Base-by-base conservation (phyloP, 1,140 invertebrate species). In the Drosophila nebulosa region DNA sequence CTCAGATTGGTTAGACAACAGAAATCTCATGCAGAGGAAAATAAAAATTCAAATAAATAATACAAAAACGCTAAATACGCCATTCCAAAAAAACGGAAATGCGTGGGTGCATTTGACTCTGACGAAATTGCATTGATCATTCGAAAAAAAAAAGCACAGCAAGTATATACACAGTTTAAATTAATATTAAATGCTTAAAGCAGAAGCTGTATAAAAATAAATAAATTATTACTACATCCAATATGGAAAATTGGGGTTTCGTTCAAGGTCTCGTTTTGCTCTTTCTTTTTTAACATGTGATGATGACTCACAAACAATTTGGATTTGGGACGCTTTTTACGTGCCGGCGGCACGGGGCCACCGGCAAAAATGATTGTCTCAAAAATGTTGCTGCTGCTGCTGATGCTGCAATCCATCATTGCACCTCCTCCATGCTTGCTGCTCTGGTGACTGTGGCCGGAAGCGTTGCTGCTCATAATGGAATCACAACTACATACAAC, bases 321-420 rank as follows among this genome's bases (percentile, higher is more conserved):
- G 4, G 90, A 90, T 78, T 91, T 91, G 30, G 90, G 90, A 4
- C 90, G 71, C 52, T 86, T 90, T 52, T 75, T 89, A 36, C 90
- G 74, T 21, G 56, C 76, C 61, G 90, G 90, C n/a, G 89, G 77
- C 26, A 89, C 73, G 0, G 90, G 90, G 35, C 71, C 79, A 52
- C 77, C 77, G 56, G 68, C 55, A 58, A 88, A 88, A 12, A 79
- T 18, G 60, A 88, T 89, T 32, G 75, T 56, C 66, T 88, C 83
- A 42, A 88, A 88, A 36, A 88, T 89, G n/a, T 64, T 66, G 46
- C 75, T n/a, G n/a, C n/a, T n/a, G n/a, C n/a, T n/a, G n/a, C n/a
- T n/a, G 42, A 88, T 89, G n/a, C 67, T 66, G 46, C 75, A 64
- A 51, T 69, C 78, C n/a, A 61, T 1, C 10, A 50, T 57, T 12